phyloP scores from a whole-genome alignment of 2,888 invertebrate species.

The Epistrophe eligans region DNA sequence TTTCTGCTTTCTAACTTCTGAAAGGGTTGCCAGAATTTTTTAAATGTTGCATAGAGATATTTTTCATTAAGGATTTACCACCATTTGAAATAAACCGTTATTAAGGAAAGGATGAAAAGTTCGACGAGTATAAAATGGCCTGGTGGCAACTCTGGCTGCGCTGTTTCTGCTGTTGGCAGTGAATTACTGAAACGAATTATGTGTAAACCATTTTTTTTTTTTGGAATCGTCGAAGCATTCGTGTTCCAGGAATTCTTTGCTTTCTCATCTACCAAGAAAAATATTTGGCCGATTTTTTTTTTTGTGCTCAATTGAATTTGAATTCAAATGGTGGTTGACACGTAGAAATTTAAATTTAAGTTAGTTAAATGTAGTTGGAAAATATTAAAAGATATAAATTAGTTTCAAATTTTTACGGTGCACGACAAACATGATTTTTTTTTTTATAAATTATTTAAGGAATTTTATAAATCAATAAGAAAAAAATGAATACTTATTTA shows the following conservation, averaged over 20 bases:
- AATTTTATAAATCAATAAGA: too few relatives aligned
- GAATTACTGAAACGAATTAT: constrained; percentile 73
- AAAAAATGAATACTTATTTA: too few relatives aligned
- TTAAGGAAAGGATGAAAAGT: neutral
- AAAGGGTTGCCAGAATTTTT: constrained; percentile 5
- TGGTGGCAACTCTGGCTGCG: neutral
- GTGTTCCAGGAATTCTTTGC: neutral
- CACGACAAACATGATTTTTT: too few relatives aligned
- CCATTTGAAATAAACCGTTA: neutral
- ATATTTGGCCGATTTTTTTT: neutral
- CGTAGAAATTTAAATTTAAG: too few relatives aligned
- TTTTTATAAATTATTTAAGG: too few relatives aligned
- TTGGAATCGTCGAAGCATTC: neutral
- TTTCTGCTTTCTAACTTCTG: constrained; percentile 28
- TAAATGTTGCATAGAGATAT: neutral
- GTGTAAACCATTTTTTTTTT: constrained; percentile 55
- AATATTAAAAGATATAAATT: too few relatives aligned
- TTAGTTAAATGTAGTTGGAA: too few relatives aligned
- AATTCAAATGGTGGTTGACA: constrained; percentile 8
- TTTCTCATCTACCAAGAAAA: neutral
- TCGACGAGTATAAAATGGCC: neutral
- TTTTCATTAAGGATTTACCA: neutral
- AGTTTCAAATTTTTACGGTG: too few relatives aligned
- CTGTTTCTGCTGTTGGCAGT: constrained; percentile 42
- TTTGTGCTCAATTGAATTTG: neutral